Percentiles rank a stretch among this genome's conserved stretches.
Conservation (phyloP, 1,140 invertebrate species). For the Trichonephila clavipes region DNA sequence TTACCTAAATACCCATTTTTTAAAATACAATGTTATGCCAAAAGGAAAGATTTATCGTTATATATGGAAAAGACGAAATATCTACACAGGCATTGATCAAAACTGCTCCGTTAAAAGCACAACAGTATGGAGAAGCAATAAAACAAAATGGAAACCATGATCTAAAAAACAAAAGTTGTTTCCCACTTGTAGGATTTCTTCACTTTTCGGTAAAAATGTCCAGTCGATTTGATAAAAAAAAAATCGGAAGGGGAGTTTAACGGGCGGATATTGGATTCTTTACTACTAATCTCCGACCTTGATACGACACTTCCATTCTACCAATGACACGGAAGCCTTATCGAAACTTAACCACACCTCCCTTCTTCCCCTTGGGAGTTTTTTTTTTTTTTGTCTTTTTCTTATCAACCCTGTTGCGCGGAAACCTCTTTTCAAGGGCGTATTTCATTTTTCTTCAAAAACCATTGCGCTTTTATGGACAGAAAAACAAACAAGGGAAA, state of each 20-base stretch:
- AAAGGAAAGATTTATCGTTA: too few species aligned
- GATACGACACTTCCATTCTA: conserved; percentile 12
- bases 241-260: conserved; percentile 26
- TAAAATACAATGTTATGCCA: too few species aligned
- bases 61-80: too few species aligned
- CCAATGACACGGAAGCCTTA: conserved; percentile 41
- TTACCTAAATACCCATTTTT: too few species aligned
- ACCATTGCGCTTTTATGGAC: neutral
- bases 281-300: neutral
- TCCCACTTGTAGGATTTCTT: neutral
- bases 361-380: neutral
- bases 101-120: too few species aligned
- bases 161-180: neutral
- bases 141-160: too few species aligned
- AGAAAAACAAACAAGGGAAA: too few species aligned
- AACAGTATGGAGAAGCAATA: too few species aligned
- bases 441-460: conserved; percentile 10
- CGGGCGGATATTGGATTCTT: conserved; percentile 56
- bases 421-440: neutral
- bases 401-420: conserved; percentile 13
- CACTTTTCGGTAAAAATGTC: neutral
- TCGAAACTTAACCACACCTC: neutral
- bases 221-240: neutral
- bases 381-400: neutral
- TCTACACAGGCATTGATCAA: too few species aligned